A percentile compares a stretch with the other conserved stretches of the same genome.
Conservation (phyloP, 2,113 vertebrate species). For the Syngnathus scovelli region DNA sequence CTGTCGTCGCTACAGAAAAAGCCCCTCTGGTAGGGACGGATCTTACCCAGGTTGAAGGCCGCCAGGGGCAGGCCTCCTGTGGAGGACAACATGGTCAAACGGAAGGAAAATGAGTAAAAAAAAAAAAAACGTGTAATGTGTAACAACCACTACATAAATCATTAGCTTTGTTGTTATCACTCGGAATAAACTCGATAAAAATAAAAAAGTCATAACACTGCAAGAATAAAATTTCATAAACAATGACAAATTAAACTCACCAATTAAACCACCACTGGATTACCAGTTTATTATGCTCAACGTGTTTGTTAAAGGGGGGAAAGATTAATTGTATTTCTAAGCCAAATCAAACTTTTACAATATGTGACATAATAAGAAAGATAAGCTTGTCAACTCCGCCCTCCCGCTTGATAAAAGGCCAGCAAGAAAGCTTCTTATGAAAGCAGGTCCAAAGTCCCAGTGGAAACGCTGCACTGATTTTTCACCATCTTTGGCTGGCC, state of each 20-base stretch:
- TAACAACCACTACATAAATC: background rate
- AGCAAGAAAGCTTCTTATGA: conserved; percentile 33
- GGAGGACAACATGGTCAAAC: conserved; percentile 65
- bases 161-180: background rate
- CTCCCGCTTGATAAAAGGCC: conserved; percentile 25
- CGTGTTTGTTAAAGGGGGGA: background rate
- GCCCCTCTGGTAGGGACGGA: conserved; percentile 94
- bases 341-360: background rate
- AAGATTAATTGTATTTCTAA: background rate
- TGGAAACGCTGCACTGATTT: conserved; percentile 16
- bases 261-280: background rate
- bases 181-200: too few species aligned
- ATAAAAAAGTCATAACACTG: too few species aligned
- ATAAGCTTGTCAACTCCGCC: background rate
- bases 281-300: background rate
- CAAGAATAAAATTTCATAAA: too few species aligned
- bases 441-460: conserved; percentile 43
- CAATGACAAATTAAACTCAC: background rate
- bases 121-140: background rate
- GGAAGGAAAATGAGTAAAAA: background rate
- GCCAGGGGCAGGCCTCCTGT: conserved; percentile 93
- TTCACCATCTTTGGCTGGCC: conserved; percentile 10
- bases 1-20: conserved; percentile 98
- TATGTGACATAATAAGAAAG: background rate
- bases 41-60: conserved; percentile 95